These are phyloP conservation scores for Urocyon cinereoargenteus DNA, from an alignment of 2,797 vertebrate species.

Conservation along the genomic window DNA sequence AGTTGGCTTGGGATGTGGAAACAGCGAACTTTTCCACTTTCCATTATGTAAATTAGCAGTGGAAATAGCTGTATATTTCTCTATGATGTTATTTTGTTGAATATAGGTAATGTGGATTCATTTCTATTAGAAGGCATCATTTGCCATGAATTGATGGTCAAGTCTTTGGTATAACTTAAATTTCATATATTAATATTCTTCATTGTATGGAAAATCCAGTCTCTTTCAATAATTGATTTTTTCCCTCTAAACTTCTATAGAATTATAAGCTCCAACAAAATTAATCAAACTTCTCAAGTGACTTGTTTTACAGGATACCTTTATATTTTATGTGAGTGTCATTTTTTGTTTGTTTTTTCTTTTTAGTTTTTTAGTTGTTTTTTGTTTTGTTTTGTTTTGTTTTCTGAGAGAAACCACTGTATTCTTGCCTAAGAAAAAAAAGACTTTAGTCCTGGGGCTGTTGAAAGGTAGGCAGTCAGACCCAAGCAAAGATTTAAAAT, in stretches of 20 bases:
- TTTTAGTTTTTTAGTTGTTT: not conserved
- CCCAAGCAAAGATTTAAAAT: constrained; percentile 52
- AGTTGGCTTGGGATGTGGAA: constrained; percentile 83
- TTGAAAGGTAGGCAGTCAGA: constrained; percentile 50
- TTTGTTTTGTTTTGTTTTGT: not conserved
- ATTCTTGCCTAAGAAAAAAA: constrained; percentile 58
- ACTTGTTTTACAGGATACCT: constrained; percentile 52
- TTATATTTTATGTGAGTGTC: not conserved
- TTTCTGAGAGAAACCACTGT: constrained; percentile 22
- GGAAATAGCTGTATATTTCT: constrained; percentile 78
- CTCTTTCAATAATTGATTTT: constrained; percentile 37
- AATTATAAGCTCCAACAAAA: constrained; percentile 61
- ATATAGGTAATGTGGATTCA: constrained; percentile 65
- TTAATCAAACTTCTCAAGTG: constrained; percentile 43
- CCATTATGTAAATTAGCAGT: constrained; percentile 84
- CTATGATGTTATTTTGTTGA: constrained; percentile 74
- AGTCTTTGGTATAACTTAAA: constrained; percentile 63
- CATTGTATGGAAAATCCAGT: not conserved
- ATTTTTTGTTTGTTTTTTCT: not conserved
- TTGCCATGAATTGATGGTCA: constrained; percentile 55
- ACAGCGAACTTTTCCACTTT: constrained; percentile 80
- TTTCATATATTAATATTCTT: constrained; percentile 48
- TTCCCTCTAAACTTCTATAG: constrained; percentile 16
- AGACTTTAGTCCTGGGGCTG: not conserved
- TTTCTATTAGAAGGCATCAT: constrained; percentile 63